These are phyloP conservation scores for Magallana angulata DNA, from an alignment of 1,140 invertebrate species.

Conservation along the genomic window DNA sequence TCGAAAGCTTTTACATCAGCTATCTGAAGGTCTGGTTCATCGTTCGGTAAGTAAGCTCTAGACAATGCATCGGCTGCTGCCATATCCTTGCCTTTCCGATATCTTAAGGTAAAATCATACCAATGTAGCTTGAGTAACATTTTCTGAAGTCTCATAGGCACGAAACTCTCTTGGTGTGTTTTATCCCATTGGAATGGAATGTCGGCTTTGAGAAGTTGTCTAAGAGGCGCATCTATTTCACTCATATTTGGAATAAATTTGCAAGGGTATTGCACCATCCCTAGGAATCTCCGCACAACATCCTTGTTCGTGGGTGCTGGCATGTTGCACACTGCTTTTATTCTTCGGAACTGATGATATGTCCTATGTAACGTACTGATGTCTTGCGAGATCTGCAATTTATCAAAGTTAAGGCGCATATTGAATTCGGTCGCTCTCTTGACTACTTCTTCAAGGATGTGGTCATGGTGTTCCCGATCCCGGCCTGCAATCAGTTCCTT, in stretches of 20 bases:
- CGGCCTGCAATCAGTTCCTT: constrained; percentile 59
- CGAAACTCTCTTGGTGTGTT: too few species aligned
- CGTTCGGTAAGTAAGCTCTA: constrained; percentile 45
- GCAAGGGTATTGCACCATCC: too few species aligned
- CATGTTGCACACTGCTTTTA: too few species aligned
- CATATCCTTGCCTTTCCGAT: constrained; percentile 76
- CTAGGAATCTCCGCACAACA: too few species aligned
- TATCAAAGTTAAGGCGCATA: constrained; percentile 59
- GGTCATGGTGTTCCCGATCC: too few species aligned
- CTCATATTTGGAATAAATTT: too few species aligned
- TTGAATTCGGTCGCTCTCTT: constrained; percentile 70
- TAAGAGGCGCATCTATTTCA: too few species aligned
- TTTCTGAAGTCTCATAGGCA: constrained; percentile 75
- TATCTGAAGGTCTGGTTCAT: background rate
- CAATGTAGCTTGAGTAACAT: constrained; percentile 77
- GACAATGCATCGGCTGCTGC: constrained; percentile 74
- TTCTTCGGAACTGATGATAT: too few species aligned
- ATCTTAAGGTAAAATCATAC: constrained; percentile 78
- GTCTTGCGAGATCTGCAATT: constrained; percentile 45
- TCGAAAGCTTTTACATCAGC: background rate
- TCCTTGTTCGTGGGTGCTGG: too few species aligned
- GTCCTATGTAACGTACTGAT: constrained; percentile 36
- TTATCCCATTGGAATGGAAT: too few species aligned
- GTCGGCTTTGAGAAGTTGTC: too few species aligned
- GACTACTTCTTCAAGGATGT: constrained; percentile 71